These are phyloP conservation scores for Chondrilla cf. caribensis DNA, from an alignment of 37 sponge, comb jelly and placozoan species.

Conservation along the genomic window DNA sequence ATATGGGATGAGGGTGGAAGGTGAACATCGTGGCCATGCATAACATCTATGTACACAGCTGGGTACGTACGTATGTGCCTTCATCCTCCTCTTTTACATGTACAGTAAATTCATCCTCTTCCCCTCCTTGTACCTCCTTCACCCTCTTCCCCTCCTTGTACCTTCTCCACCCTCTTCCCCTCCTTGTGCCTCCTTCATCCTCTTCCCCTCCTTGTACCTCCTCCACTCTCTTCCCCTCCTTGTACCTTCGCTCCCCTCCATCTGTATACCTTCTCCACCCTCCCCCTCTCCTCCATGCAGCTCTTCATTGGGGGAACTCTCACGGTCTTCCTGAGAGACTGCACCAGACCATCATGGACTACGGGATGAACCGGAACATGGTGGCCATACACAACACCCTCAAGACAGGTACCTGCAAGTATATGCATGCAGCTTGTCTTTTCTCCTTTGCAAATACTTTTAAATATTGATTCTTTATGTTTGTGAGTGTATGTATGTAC, in stretches of 20 bases:
- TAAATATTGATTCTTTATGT: too few species aligned
- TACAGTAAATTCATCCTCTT: neutral
- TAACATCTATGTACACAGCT: too few species aligned
- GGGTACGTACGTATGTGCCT: too few species aligned
- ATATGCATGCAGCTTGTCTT: neutral
- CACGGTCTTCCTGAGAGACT: slow-evolving; percentile 22
- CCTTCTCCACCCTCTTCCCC: neutral
- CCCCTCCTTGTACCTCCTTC: neutral
- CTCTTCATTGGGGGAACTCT: slow-evolving; percentile 52
- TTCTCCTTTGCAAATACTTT: too few species aligned
- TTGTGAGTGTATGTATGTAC: neutral
- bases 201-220: neutral
- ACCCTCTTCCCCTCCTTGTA: neutral
- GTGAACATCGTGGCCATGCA: too few species aligned
- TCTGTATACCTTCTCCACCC: neutral
- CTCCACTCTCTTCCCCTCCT: neutral
- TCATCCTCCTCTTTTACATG: too few species aligned
- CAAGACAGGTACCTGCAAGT: slow-evolving; percentile 38
- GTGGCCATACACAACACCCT: slow-evolving; percentile 43
- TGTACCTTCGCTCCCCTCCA: neutral
- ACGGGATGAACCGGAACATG: slow-evolving; percentile 34
- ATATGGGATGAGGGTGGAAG: too few species aligned
- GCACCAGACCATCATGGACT: slow-evolving; percentile 29
- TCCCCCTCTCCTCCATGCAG: slow-evolving; percentile 3
- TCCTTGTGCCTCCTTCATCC: neutral